These are phyloP conservation scores for Formica selysi DNA, from an alignment of 1,140 invertebrate genomes.

Conservation along the genomic window DNA sequence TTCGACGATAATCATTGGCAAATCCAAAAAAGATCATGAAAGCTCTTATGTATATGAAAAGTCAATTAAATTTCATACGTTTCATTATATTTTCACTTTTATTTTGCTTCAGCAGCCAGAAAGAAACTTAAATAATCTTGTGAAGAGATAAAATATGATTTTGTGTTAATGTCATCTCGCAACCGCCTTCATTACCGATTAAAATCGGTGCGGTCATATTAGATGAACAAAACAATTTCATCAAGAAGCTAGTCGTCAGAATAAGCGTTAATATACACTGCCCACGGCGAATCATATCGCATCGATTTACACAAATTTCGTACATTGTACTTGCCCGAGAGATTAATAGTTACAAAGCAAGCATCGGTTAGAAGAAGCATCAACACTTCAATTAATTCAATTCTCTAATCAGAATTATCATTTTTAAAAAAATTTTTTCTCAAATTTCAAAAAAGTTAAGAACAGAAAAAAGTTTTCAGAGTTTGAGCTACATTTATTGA, in stretches of 20 bases:
- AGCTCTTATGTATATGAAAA: not conserved
- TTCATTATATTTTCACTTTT: not conserved
- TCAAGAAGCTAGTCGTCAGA: slow-evolving; percentile 2
- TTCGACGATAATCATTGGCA: not conserved
- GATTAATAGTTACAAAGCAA: not conserved
- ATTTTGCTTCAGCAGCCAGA: not conserved
- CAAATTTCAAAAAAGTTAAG: not conserved
- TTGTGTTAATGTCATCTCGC: not conserved
- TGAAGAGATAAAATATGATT: not conserved
- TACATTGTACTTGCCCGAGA: slow-evolving; percentile 1
- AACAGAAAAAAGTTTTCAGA: not conserved
- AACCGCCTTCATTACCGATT: not conserved
- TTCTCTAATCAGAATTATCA: not conserved
- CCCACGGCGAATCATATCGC: slow-evolving; percentile 5
- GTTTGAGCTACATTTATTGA: not conserved
- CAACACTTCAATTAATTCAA: not conserved
- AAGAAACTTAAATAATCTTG: not conserved
- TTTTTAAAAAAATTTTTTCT: not conserved
- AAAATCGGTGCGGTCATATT: not conserved
- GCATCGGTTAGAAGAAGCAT: not conserved
- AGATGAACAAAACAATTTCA: slow-evolving; percentile 6
- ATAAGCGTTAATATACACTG: slow-evolving; percentile 12
- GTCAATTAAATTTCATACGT: not conserved
- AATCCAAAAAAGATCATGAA: not conserved
- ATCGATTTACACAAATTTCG: slow-evolving; percentile 27